Evolutionary conservation across 2,797 vertebrate genomes (phyloP).

Genomic region (Trematomus bernacchii): DNA sequence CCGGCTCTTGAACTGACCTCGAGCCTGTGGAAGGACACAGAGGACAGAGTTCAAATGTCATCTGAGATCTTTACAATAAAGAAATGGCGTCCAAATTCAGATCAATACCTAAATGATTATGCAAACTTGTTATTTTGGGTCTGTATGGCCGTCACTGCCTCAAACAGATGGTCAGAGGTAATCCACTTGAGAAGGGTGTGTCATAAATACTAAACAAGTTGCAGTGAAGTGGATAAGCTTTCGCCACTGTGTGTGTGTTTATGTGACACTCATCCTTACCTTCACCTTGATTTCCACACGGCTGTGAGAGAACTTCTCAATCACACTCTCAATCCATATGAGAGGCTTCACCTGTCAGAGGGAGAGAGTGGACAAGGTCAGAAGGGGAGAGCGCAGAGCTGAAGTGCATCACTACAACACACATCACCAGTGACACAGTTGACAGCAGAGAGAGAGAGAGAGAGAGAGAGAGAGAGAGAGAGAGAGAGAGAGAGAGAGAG

Average conservation of each 20-base stretch:
- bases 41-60: constrained; percentile 49
- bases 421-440: constrained; percentile 39
- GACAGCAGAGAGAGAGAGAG: constrained; percentile 19
- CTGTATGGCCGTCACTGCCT: constrained; percentile 9
- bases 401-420: constrained; percentile 41
- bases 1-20: constrained; percentile 88
- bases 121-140: constrained; percentile 34
- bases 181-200: constrained; percentile 39
- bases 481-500: constrained; percentile 14
- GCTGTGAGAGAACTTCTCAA: constrained; percentile 90
- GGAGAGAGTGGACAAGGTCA: constrained; percentile 64
- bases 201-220: constrained; percentile 52
- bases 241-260: constrained; percentile 20
- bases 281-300: constrained; percentile 91
- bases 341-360: constrained; percentile 87
- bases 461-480: constrained; percentile 18
- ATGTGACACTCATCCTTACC: constrained; percentile 76
- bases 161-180: constrained; percentile 52
- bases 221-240: constrained; percentile 23
- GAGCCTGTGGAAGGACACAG: constrained; percentile 76
- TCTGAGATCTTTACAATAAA: background rate
- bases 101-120: constrained; percentile 31
- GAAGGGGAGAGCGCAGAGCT: constrained; percentile 21
- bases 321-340: constrained; percentile 90
- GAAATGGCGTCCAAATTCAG: constrained; percentile 10